Base-by-base conservation (phyloP, 2,797 vertebrate species). In the Phoeniculus purpureus region DNA sequence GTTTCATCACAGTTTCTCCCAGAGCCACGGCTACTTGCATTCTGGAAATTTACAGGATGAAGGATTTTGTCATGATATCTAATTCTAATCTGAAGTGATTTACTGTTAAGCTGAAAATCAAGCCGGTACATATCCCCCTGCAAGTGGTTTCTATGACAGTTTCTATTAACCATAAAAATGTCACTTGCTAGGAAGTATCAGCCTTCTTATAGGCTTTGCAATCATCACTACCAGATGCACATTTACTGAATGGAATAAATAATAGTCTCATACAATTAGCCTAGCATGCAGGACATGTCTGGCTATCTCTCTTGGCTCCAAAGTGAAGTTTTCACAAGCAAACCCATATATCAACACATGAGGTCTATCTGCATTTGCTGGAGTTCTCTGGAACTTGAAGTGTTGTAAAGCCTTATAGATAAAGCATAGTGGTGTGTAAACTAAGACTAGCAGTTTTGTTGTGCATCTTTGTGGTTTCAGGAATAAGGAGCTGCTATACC, bases 91-190 rank as follows among this genome's bases (percentile, higher is more conserved):
- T 92, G 75, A 88, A 87, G 66, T 95, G 94, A 94, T 94, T 89
- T 95, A 95, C 90, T 89, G 81, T 95, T 90, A 94, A 93, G 87
- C 87, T 92, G 93, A 77, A 95, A 96, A 95, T 94, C 92, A 96
- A 94, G 77, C 54, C 85, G 79, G 85, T 92, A 92, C 90, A 79
- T 94, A 94, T 94, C 80, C 91, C 85, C 29, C 54, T 95, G 77
- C 86, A 87, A 95, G 89, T 90, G 91, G 93, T 92, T 96, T 93
- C 92, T 88, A 12, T 93, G 86, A 95, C 92, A 94, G 85, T 93
- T 96, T 93, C 89, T 92, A 92, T 94, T 93, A 96, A 94, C 94
- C 94, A 94, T 96, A 96, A 96, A 96, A 96, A 95, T 89, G 92
- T 96, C 95, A 97, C 81, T 93, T 94, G 85, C 93, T 94, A 81